A percentile compares a stretch with the other conserved stretches of the same genome.
These are phyloP conservation scores for Acleris holmiana DNA, from an alignment of 2,888 invertebrate species.

Conservation along the genomic window DNA sequence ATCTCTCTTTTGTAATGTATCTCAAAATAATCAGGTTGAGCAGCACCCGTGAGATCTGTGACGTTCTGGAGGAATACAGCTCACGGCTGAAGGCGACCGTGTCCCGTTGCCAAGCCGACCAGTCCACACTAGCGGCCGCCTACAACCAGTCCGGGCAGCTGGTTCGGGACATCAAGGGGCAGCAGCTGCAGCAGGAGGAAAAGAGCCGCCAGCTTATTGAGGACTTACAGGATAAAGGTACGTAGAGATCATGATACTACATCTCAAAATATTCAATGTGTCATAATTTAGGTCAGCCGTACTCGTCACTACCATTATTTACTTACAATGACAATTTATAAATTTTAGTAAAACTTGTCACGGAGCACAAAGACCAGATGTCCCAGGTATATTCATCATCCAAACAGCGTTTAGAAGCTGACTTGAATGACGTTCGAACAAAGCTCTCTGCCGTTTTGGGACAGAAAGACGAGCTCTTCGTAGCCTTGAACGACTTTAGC, in stretches of 20 bases:
- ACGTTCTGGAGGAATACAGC: constrained; percentile 60
- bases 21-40: constrained; percentile 43
- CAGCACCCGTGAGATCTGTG: constrained; percentile 64
- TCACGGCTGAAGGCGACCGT: constrained; percentile 59
- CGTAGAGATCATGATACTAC: constrained; percentile 10
- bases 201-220: constrained; percentile 41
- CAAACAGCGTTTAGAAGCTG: constrained; percentile 48
- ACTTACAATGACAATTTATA: not conserved
- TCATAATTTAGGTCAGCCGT: too few species aligned
- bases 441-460: constrained; percentile 40
- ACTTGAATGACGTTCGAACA: constrained; percentile 43
- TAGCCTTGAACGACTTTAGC: constrained; percentile 42
- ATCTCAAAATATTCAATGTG: too few species aligned
- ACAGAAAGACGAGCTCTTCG: constrained; percentile 45
- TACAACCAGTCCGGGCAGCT: constrained; percentile 54
- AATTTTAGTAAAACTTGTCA: constrained; percentile 47
- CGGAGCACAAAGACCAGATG: constrained; percentile 50
- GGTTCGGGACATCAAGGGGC: constrained; percentile 45
- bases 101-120: constrained; percentile 59
- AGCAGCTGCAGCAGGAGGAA: constrained; percentile 44
- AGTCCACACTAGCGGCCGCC: constrained; percentile 56
- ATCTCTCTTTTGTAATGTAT: too few species aligned
- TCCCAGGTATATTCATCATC: constrained; percentile 44
- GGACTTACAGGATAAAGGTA: constrained; percentile 51
- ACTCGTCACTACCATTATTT: not conserved